These are phyloP conservation scores for Girardia tigrina DNA, from an alignment of 2,888 invertebrate genomes.

Conservation along the genomic window DNA sequence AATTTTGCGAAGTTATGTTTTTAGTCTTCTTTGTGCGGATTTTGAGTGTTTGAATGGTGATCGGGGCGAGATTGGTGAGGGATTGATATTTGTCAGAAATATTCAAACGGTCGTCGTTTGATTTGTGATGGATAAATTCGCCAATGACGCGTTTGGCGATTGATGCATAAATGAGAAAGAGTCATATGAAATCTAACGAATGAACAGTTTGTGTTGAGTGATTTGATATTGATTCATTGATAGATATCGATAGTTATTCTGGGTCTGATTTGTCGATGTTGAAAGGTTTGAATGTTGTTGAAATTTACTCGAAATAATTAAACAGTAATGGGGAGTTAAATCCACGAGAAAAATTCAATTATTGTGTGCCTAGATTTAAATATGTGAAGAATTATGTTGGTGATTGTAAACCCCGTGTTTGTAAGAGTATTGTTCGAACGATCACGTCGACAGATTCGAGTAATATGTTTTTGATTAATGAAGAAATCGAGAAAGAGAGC, in stretches of 20 bases:
- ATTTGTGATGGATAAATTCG: background rate
- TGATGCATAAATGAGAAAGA: conserved; percentile 45
- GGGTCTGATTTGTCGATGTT: conserved; percentile 63
- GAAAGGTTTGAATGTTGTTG: conserved; percentile 62
- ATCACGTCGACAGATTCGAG: background rate
- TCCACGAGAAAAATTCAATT: conserved; percentile 39
- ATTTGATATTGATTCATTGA: conserved; percentile 52
- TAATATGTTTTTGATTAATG: background rate
- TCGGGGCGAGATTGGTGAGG: too few species aligned
- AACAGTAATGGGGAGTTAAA: conserved; percentile 60
- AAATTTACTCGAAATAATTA: conserved; percentile 62
- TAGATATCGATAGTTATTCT: conserved; percentile 75
- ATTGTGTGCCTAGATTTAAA: background rate
- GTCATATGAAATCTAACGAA: conserved; percentile 43
- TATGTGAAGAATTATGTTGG: background rate
- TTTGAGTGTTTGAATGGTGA: too few species aligned
- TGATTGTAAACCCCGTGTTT: background rate
- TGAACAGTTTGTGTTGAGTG: conserved; percentile 39
- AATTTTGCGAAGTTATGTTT: too few species aligned
- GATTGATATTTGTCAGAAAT: too few species aligned
- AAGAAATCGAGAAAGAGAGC: background rate
- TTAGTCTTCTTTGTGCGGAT: too few species aligned
- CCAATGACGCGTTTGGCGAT: conserved; percentile 37
- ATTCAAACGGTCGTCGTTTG: too few species aligned
- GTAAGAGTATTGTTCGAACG: background rate